Evolutionary conservation across 2,888 invertebrate species (phyloP), one percentile per base, ranked within the genome.

Genomic region (Acleris emargana): DNA sequence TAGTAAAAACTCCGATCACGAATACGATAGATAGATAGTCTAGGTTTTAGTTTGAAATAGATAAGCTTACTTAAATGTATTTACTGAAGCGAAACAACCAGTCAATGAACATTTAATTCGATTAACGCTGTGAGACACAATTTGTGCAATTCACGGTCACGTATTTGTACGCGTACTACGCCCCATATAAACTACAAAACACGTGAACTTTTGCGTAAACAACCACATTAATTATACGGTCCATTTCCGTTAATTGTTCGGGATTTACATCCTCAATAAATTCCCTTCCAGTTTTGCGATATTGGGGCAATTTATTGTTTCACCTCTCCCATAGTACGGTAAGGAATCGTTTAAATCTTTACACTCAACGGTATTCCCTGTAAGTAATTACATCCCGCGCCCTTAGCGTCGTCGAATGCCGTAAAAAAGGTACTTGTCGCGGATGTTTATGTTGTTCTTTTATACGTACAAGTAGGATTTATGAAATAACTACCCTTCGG

Each of bases 381-480:
- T n/a, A 45, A 51, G 25, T 25, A 25, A 25, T 25, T 51, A 25
- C 43, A 25, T 2, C 16, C 4, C 22, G 32, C 22, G 42, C 20
- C 42, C 38, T 11, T 16, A 42, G 54, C 11, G 20, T 20, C 38
- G 38, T 38, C 17, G 45, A 49, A 13, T 49, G 49, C 49, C 11
- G 49, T 49, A 13, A 49, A 20, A 9, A 49, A 49, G 18, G 20
- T 18, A 18, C 49, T 49, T 5, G 11, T 18, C 13, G 38, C 20
- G 18, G 20, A 20, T 43, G 22, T 25, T 42, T 43, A 13, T 58
- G 51, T 58, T 51, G 49, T 60, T 50, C 11, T 52, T 32, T 38
- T 58, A 47, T 83, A 79, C 80, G 79, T 79, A 77, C 11, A 3
- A 4, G 38, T 76, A 76, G 73, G 69, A 76, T 76, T 77, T 76